phyloP scores from a whole-genome alignment of 1,140 invertebrate species.

The Chironomus tepperi region DNA sequence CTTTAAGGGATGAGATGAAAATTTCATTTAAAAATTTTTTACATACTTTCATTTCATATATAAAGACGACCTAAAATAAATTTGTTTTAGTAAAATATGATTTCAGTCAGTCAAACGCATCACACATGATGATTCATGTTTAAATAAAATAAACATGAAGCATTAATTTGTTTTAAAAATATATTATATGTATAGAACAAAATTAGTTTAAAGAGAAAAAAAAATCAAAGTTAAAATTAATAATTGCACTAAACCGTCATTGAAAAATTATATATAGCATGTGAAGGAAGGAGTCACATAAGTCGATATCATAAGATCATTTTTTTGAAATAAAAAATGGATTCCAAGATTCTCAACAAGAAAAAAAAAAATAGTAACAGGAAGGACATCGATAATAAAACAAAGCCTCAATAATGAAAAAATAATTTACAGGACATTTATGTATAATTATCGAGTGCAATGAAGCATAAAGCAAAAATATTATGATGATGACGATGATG shows the following conservation, averaged over 20 bases:
- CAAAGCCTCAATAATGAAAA: not conserved
- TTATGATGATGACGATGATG: not conserved
- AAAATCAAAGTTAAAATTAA: not conserved
- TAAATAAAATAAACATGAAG: not conserved
- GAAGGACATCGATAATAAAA: not conserved
- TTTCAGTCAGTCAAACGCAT: slow-evolving; percentile 10
- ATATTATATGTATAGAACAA: not conserved
- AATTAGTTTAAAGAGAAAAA: not conserved
- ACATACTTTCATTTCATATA: not conserved
- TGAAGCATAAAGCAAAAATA: not conserved
- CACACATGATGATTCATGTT: not conserved
- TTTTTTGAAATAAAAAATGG: not conserved
- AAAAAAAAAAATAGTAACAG: not conserved
- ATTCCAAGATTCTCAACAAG: not conserved
- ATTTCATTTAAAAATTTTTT: not conserved
- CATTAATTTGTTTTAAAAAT: not conserved
- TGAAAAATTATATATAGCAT: not conserved
- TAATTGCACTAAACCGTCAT: slow-evolving; percentile 7
- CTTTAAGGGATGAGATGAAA: not conserved
- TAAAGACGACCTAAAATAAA: slow-evolving; percentile 8
- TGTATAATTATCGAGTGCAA: not conserved
- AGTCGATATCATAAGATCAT: not conserved
- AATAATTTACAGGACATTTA: not conserved
- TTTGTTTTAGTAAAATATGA: slow-evolving; percentile 9
- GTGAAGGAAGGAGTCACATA: not conserved